Conservation (phyloP, 2,888 invertebrate genomes). For the Rhyacophila evoluta region DNA sequence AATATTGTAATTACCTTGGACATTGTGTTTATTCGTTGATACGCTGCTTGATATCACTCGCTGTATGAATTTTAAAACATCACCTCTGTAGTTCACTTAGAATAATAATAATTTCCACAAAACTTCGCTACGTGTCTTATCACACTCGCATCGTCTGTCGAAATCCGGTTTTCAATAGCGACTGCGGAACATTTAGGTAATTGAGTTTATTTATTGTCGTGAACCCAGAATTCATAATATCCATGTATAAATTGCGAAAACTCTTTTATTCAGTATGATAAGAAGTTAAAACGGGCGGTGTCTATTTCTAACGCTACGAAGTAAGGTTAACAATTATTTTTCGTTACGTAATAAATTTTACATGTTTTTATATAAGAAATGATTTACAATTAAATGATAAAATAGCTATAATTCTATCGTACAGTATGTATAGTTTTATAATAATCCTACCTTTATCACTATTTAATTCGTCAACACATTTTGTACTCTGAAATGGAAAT, state of each 20-base stretch:
- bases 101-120: background rate
- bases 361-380: no score
- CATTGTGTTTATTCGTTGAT: no score
- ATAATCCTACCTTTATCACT: no score
- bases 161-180: background rate
- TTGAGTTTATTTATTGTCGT: background rate
- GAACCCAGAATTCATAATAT: background rate
- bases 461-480: no score
- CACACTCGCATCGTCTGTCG: background rate
- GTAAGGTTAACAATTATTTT: background rate
- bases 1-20: background rate
- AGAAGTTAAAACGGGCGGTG: background rate
- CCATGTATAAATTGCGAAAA: background rate
- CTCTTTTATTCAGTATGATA: background rate
- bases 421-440: no score
- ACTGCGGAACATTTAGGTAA: background rate
- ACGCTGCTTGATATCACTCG: background rate
- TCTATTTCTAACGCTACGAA: background rate
- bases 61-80: background rate
- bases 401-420: no score
- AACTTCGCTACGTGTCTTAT: background rate
- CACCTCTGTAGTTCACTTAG: no score
- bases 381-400: no score
- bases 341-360: conserved; percentile 2
- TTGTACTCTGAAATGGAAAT: no score